Conservation (phyloP, 2,888 invertebrate species). For the Polydrusus cervinus region DNA sequence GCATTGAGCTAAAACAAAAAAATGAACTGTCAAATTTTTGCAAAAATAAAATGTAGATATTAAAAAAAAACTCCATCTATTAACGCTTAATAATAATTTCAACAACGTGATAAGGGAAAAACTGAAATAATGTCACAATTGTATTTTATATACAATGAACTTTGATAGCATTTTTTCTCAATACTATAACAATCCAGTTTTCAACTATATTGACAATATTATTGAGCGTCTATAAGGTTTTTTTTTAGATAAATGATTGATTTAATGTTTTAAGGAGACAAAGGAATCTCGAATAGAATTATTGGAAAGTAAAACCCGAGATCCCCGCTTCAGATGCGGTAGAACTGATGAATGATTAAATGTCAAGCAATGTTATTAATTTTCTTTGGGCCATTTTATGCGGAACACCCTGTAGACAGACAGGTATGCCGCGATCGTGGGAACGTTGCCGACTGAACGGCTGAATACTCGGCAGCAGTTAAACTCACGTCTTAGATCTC, state of each 20-base stretch:
- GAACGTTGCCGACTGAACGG: conserved; percentile 68
- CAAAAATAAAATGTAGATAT: not conserved
- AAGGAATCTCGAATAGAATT: not conserved
- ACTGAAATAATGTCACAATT: too few relatives aligned
- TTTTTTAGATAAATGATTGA: not conserved
- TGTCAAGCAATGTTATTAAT: conserved; percentile 50
- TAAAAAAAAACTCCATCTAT: not conserved
- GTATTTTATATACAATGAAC: too few relatives aligned
- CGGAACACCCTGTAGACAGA: conserved; percentile 67
- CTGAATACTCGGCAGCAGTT: conserved; percentile 68
- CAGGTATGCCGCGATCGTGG: conserved; percentile 71
- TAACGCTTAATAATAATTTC: too few relatives aligned
- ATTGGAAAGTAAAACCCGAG: conserved; percentile 14
- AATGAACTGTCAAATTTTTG: conserved; percentile 14
- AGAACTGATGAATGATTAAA: conserved; percentile 48
- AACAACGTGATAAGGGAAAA: too few relatives aligned
- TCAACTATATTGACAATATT: too few relatives aligned
- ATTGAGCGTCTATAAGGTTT: too few relatives aligned
- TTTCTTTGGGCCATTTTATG: conserved; percentile 49
- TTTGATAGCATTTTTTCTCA: too few relatives aligned
- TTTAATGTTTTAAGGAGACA: not conserved
- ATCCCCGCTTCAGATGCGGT: conserved; percentile 8
- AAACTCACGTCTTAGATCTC: conserved; percentile 70
- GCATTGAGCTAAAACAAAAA: conserved; percentile 89
- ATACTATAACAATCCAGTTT: too few relatives aligned